A percentile compares a stretch with the other conserved stretches of the same genome.
Evolutionary conservation across 2,113 vertebrate species (phyloP).

Genomic region (Caranx ignobilis): DNA sequence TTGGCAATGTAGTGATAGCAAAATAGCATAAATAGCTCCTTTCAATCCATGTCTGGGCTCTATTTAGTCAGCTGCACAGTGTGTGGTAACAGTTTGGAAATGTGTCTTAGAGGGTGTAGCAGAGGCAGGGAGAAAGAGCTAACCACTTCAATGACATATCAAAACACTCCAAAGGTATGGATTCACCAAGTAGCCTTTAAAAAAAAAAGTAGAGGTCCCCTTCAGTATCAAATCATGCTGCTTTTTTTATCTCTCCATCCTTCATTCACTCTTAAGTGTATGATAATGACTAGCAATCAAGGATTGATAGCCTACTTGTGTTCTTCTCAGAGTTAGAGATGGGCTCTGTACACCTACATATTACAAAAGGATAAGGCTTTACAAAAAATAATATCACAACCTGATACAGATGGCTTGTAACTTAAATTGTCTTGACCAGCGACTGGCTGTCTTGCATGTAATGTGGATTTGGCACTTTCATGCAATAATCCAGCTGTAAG

Average conservation of each 20-base stretch:
- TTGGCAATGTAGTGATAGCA: too few relatives aligned
- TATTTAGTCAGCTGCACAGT: slow-evolving; percentile 31
- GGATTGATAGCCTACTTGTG: slow-evolving; percentile 36
- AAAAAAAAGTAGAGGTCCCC: slow-evolving; percentile 46
- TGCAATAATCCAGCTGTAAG: slow-evolving; percentile 23
- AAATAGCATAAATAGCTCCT: too few relatives aligned
- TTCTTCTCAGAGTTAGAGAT: slow-evolving; percentile 42
- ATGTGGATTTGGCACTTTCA: slow-evolving; percentile 20
- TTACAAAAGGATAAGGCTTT: slow-evolving; percentile 15
- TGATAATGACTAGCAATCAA: slow-evolving; percentile 76
- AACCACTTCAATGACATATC: slow-evolving; percentile 50
- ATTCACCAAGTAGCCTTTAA: slow-evolving; percentile 60
- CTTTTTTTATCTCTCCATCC: slow-evolving; percentile 26
- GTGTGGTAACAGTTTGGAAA: slow-evolving; percentile 38
- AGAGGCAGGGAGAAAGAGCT: slow-evolving; percentile 22
- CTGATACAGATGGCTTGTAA: slow-evolving; percentile 12
- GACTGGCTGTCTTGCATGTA: slow-evolving; percentile 10
- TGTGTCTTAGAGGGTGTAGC: slow-evolving; percentile 31
- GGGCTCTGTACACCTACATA: slow-evolving; percentile 36
- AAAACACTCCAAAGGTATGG: slow-evolving; percentile 60
- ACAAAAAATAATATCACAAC: slow-evolving; percentile 10
- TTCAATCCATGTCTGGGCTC: slow-evolving; percentile 21
- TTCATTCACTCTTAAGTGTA: slow-evolving; percentile 65
- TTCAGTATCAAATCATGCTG: slow-evolving; percentile 35
- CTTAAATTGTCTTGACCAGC: slow-evolving; percentile 28